Percentiles rank a stretch among this genome's conserved stretches.
Conservation (phyloP, 2,888 invertebrate species). For the Myopa testacea region DNA sequence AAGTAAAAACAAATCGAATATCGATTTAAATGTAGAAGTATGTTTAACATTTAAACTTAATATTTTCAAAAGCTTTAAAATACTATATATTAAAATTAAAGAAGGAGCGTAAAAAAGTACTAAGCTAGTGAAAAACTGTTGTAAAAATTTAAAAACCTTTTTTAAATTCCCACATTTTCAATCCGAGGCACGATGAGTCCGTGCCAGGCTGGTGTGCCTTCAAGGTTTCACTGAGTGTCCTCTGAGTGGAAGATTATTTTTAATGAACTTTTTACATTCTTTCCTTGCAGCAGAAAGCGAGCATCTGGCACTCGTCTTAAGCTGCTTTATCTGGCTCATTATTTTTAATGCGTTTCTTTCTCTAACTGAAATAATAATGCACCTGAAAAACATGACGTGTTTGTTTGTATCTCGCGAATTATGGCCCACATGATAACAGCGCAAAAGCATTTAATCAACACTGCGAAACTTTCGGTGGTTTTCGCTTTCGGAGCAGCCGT, state of each 20-base stretch:
- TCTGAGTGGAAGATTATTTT: not conserved
- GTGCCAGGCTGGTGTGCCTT: too few relatives aligned
- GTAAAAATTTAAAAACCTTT: slow-evolving; percentile 2
- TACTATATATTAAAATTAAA: not conserved
- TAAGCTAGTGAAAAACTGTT: not conserved
- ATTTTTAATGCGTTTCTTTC: slow-evolving; percentile 3
- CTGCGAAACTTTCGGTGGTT: too few relatives aligned
- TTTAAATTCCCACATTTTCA: not conserved
- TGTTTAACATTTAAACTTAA: too few relatives aligned
- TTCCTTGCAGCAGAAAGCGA: not conserved
- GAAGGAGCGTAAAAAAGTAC: not conserved
- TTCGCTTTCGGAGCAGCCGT: too few relatives aligned
- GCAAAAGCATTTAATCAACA: not conserved
- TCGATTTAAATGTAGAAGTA: too few relatives aligned
- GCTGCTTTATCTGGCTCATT: slow-evolving; percentile 26
- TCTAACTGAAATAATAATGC: not conserved
- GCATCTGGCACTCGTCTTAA: slow-evolving; percentile 22
- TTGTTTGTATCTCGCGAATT: not conserved
- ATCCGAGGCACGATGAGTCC: too few relatives aligned
- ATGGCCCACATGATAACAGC: not conserved
- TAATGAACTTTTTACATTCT: slow-evolving; percentile 22
- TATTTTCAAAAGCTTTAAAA: too few relatives aligned
- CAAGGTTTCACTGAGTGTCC: too few relatives aligned
- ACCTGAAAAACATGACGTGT: not conserved
- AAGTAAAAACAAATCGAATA: too few relatives aligned